These are phyloP conservation scores for Calonectris borealis DNA, from an alignment of 2,113 vertebrate species.

Conservation along the genomic window DNA sequence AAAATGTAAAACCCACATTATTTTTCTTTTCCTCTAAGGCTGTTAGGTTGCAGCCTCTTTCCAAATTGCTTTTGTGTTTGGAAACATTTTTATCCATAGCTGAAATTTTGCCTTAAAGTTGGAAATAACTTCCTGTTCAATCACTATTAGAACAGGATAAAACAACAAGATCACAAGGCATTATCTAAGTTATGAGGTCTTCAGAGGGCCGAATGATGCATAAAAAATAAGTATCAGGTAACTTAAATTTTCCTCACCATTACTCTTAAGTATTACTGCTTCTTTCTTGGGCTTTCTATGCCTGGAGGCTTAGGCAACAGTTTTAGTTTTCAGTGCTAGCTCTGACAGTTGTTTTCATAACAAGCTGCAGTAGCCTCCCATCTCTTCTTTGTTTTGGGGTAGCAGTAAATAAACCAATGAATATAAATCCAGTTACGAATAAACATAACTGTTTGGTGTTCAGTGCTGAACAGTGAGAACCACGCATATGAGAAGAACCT, in stretches of 20 bases:
- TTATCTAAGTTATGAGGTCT: not conserved
- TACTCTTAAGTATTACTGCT: not conserved
- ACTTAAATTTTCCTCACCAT: not conserved
- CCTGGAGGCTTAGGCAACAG: not conserved
- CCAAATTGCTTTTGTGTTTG: not conserved
- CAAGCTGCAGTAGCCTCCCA: not conserved
- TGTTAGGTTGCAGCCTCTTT: not conserved
- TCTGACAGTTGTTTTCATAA: not conserved
- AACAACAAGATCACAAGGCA: not conserved
- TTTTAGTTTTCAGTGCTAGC: not conserved
- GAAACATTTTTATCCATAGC: not conserved
- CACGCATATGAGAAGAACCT: accelerated
- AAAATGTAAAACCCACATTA: not conserved
- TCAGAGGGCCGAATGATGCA: not conserved
- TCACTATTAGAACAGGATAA: not conserved
- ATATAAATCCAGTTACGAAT: not conserved
- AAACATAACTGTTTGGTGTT: not conserved
- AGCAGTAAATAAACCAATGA: not conserved
- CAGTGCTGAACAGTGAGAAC: not conserved
- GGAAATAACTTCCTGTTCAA: not conserved
- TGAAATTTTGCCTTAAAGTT: not conserved
- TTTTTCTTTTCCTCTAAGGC: not conserved
- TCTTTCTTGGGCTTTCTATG: not conserved
- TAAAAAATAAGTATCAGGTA: not conserved
- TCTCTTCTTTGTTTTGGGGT: not conserved